phyloP scores from a whole-genome alignment of 2,113 vertebrate species.

The Perca flavescens region DNA sequence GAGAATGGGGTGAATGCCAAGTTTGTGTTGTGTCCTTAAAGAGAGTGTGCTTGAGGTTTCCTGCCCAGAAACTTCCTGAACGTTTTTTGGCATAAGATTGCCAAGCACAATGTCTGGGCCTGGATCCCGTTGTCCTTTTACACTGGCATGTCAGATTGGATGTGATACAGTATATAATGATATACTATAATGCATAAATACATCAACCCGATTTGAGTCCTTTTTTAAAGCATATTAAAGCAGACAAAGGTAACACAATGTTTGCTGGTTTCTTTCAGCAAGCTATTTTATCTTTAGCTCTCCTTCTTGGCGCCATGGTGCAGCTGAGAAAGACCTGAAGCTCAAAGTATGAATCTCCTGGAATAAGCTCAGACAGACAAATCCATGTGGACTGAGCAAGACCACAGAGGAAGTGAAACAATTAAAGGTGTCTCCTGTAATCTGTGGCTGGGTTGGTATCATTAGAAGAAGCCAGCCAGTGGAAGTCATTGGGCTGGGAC shows the following conservation, averaged over 20 bases:
- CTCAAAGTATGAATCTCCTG: background rate
- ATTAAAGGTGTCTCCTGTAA: slow-evolving; percentile 52
- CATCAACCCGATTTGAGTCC: background rate
- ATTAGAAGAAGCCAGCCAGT: slow-evolving; percentile 16
- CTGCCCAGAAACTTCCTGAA: slow-evolving; percentile 41
- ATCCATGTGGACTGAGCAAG: background rate
- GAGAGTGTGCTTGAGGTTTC: slow-evolving; percentile 47
- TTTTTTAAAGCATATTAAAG: background rate
- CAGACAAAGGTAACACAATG: background rate
- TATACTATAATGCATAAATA: background rate
- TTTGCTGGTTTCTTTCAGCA: background rate
- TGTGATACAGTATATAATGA: background rate
- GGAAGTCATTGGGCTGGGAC: background rate
- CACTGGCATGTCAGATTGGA: slow-evolving; percentile 7
- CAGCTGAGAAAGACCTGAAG: background rate
- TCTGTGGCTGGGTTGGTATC: slow-evolving; percentile 37
- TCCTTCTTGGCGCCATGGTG: background rate
- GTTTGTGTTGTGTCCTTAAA: slow-evolving; percentile 42
- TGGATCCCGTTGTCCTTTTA: slow-evolving; percentile 26
- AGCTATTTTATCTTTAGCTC: background rate
- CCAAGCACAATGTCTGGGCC: slow-evolving; percentile 48
- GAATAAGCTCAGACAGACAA: slow-evolving; percentile 14
- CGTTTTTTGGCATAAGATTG: slow-evolving; percentile 50
- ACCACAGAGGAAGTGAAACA: slow-evolving; percentile 26
- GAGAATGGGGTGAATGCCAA: slow-evolving; percentile 57